These are phyloP conservation scores for Tachystola acroxantha DNA, from an alignment of 2,888 invertebrate species.

Conservation along the genomic window DNA sequence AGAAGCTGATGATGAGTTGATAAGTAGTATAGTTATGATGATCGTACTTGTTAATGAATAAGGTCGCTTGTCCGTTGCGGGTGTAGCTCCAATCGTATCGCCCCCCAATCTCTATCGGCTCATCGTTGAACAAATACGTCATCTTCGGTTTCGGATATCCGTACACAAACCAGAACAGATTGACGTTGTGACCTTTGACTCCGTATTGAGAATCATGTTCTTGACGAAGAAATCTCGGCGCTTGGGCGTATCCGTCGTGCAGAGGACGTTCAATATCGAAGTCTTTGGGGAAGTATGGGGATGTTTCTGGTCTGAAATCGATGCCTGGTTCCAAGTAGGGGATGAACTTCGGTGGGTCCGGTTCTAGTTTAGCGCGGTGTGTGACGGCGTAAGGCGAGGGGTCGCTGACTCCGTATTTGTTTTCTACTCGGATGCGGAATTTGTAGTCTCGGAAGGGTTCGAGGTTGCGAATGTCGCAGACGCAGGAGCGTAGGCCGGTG, in stretches of 20 bases:
- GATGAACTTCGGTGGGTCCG: constrained; percentile 87
- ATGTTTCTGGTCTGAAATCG: constrained; percentile 90
- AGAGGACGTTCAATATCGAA: constrained; percentile 94
- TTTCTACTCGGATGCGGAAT: constrained; percentile 97
- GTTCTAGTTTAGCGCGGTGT: constrained; percentile 86
- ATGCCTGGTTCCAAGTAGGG: constrained; percentile 83
- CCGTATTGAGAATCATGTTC: constrained; percentile 94
- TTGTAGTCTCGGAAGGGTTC: constrained; percentile 96
- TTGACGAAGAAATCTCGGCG: constrained; percentile 91
- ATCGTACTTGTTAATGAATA: constrained; percentile 92
- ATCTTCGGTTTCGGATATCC: constrained; percentile 98
- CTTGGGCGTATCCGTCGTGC: constrained; percentile 89
- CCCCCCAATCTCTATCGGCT: constrained; percentile 89
- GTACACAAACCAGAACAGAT: constrained; percentile 95
- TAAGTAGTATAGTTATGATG: too few species aligned
- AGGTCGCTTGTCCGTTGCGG: constrained; percentile 92
- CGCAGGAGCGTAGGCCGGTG: constrained; percentile 91
- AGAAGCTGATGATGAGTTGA: too few species aligned
- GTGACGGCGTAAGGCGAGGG: constrained; percentile 95
- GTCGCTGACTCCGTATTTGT: constrained; percentile 97
- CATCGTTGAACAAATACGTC: constrained; percentile 92
- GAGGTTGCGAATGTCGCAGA: constrained; percentile 92
- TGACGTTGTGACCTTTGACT: constrained; percentile 93
- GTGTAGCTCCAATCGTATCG: constrained; percentile 92
- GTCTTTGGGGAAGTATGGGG: constrained; percentile 94